phyloP scores from a whole-genome alignment of 2,888 invertebrate genomes.

The Callosobruchus maculatus region DNA sequence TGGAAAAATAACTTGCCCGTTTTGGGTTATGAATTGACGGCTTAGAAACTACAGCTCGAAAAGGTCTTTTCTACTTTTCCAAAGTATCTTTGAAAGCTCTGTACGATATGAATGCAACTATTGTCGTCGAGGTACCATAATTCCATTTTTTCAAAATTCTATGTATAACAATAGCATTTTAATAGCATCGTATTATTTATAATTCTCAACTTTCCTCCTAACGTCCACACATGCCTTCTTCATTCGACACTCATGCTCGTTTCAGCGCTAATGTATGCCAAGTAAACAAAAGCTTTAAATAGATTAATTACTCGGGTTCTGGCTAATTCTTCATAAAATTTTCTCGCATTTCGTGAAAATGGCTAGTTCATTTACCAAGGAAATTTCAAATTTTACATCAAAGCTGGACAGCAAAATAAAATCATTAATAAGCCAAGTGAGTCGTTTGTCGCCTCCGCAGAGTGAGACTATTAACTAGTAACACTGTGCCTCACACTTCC shows the following conservation, averaged over 20 bases:
- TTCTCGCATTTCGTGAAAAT: background rate
- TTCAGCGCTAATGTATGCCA: conserved; percentile 7
- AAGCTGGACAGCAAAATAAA: background rate
- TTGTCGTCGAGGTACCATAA: too few relatives aligned
- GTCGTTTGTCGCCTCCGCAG: background rate
- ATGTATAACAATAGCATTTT: too few relatives aligned
- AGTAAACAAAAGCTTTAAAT: conserved; percentile 5
- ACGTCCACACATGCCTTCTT: background rate
- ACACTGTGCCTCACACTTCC: background rate
- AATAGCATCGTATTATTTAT: too few relatives aligned
- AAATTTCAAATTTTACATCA: background rate
- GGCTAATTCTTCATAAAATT: background rate
- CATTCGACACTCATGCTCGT: background rate
- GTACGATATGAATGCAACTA: too few relatives aligned
- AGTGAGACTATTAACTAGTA: background rate
- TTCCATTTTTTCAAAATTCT: too few relatives aligned
- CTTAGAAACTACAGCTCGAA: too few relatives aligned
- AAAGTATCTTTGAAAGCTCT: too few relatives aligned
- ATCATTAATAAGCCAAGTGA: background rate
- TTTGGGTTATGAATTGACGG: too few relatives aligned
- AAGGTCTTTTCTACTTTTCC: too few relatives aligned
- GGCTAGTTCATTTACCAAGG: background rate
- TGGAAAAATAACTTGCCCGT: too few relatives aligned
- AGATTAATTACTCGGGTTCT: background rate
- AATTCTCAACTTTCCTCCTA: too few relatives aligned